Percentiles rank a stretch among this genome's conserved stretches.
Evolutionary conservation across 2,113 vertebrate species (phyloP).

Genomic region (Phalacrocorax brasilianus): DNA sequence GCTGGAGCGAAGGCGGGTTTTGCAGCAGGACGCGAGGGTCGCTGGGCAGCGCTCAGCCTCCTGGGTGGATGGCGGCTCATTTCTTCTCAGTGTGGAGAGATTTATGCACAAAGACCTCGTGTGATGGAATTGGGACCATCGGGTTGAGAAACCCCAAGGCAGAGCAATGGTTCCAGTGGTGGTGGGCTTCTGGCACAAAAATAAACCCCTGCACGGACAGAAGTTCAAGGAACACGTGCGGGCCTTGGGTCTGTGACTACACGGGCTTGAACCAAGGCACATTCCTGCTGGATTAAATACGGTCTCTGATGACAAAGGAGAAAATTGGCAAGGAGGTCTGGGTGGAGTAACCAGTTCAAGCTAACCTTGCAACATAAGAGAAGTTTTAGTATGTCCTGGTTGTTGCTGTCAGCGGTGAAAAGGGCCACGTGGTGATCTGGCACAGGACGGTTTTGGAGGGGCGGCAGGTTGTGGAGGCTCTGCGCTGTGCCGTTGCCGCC

Average conservation of each 20-base stretch:
- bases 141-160: fast-evolving
- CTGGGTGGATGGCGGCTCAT: fast-evolving
- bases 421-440: neutral
- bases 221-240: fast-evolving
- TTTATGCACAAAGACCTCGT: fast-evolving
- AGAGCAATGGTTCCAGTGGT: fast-evolving
- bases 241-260: neutral
- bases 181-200: neutral
- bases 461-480: neutral
- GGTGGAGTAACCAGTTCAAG: constrained; percentile 61
- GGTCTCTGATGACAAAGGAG: constrained; percentile 57
- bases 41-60: fast-evolving
- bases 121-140: fast-evolving
- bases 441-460: neutral
- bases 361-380: constrained; percentile 64
- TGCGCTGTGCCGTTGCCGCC: fast-evolving
- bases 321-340: constrained; percentile 61
- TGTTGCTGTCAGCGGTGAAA: neutral
- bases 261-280: neutral
- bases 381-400: neutral
- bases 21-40: neutral
- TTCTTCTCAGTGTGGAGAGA: fast-evolving
- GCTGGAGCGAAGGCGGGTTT: neutral
- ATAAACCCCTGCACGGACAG: fast-evolving
- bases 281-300: constrained; percentile 63